Conservation (phyloP, 2,113 vertebrate genomes). For the Columba janthina region DNA sequence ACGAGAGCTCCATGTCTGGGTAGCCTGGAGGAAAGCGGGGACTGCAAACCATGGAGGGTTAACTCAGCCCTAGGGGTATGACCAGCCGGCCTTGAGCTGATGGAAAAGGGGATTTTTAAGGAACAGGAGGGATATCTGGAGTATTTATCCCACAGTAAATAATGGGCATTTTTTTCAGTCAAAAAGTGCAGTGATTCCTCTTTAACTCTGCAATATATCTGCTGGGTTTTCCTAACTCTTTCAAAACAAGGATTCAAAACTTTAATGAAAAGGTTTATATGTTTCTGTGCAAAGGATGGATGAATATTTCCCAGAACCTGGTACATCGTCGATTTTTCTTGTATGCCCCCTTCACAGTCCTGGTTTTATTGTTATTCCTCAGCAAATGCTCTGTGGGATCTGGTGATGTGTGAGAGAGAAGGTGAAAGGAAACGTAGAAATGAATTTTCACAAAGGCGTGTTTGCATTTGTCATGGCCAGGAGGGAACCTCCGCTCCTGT, state of each 20-base stretch:
- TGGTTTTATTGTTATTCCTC: neutral
- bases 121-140: neutral
- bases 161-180: neutral
- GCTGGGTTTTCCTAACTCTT: neutral
- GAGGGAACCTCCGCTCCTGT: fast-evolving
- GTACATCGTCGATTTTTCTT: neutral
- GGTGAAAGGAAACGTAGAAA: neutral
- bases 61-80: neutral
- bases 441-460: neutral
- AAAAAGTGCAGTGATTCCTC: neutral
- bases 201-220: neutral
- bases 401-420: neutral
- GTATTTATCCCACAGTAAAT: neutral
- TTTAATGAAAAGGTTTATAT: neutral
- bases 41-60: neutral
- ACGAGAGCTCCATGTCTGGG: neutral
- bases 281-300: neutral
- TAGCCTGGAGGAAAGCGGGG: neutral
- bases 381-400: neutral
- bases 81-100: neutral
- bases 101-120: neutral
- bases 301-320: neutral
- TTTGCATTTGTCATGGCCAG: fast-evolving
- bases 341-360: neutral
- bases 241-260: neutral